Percentiles rank a stretch among this genome's conserved stretches.
phyloP scores from a whole-genome alignment of 2,113 vertebrate genomes.

The Acrocephalus arundinaceus region DNA sequence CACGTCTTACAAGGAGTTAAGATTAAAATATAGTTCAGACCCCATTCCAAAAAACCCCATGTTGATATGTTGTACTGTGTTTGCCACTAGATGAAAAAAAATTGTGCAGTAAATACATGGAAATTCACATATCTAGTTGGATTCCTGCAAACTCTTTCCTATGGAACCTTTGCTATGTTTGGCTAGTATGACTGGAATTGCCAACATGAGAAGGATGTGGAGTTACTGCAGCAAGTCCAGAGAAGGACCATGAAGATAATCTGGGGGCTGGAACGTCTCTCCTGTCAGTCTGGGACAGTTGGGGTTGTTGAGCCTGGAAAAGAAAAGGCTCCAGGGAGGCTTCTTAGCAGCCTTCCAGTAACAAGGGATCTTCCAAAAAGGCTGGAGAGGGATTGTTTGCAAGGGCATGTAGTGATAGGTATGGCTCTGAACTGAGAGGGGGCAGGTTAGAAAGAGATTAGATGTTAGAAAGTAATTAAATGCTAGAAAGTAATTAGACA shows the following conservation, averaged over 20 bases:
- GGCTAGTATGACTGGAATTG: neutral
- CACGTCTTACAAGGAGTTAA: neutral
- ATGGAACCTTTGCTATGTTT: neutral
- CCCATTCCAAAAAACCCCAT: neutral
- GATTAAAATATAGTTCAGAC: neutral
- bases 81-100: neutral
- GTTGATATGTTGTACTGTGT: neutral
- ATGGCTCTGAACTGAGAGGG: neutral
- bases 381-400: neutral
- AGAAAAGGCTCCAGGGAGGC: neutral
- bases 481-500: too few relatives aligned
- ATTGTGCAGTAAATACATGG: neutral
- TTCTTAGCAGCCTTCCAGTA: neutral
- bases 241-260: neutral
- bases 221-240: neutral
- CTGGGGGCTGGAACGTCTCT: neutral
- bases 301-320: neutral
- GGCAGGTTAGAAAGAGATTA: too few relatives aligned
- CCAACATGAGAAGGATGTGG: neutral
- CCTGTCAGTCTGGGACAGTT: neutral
- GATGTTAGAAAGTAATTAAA: too few relatives aligned
- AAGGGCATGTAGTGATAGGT: neutral
- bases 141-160: neutral
- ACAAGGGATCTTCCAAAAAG: neutral
- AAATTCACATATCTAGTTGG: neutral